Evolutionary conservation across 2,797 vertebrate genomes (phyloP).

Genomic region (Orientallactaga sibirica): DNA sequence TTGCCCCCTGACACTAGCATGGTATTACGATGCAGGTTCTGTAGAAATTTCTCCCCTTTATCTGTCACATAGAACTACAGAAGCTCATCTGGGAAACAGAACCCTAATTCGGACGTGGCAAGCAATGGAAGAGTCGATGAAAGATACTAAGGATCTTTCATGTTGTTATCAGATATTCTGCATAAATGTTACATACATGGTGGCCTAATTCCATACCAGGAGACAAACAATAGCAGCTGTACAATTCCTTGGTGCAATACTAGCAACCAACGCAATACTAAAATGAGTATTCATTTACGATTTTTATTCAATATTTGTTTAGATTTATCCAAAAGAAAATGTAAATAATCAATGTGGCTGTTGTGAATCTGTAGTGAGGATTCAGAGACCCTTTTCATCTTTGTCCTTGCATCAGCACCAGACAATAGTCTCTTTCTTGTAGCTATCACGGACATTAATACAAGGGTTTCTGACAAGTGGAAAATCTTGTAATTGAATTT

Average conservation of each 20-base stretch:
- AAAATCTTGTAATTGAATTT: constrained; percentile 90
- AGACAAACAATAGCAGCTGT: background rate
- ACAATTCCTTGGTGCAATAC: background rate
- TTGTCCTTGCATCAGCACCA: constrained; percentile 71
- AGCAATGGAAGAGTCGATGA: background rate
- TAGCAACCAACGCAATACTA: background rate
- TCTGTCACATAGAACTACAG: background rate
- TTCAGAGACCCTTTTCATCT: constrained; percentile 81
- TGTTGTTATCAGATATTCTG: background rate
- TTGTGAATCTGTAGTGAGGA: constrained; percentile 50
- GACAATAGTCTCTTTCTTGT: constrained; percentile 87
- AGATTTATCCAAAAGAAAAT: constrained; percentile 81
- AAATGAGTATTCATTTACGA: background rate
- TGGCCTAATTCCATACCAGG: background rate
- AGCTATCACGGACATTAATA: constrained; percentile 86
- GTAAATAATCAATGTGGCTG: constrained; percentile 80
- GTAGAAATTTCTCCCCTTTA: background rate
- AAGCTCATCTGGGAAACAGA: background rate
- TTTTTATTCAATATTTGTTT: constrained; percentile 78
- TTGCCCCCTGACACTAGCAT: background rate
- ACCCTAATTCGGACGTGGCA: background rate
- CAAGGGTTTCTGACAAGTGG: constrained; percentile 89
- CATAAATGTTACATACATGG: background rate
- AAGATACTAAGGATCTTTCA: background rate
- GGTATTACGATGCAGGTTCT: background rate